Evolutionary conservation across 2,888 invertebrate genomes (phyloP), one percentile per base, ranked within the genome.

Genomic region (Mythimna vitellina): DNA sequence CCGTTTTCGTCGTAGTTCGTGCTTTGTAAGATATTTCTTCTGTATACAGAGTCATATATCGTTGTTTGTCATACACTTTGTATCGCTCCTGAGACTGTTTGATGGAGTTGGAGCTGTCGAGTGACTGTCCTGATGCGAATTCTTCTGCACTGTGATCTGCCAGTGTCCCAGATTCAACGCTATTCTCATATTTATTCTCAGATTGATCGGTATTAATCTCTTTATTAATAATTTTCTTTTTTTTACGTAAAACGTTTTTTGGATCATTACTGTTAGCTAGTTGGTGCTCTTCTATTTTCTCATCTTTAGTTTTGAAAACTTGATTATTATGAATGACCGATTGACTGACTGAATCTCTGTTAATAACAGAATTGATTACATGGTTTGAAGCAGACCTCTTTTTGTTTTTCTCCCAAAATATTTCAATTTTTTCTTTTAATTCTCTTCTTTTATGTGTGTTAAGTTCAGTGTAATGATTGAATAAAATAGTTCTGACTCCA

Each of bases 391-490:
- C n/a, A 12, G 22, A 22, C 25, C 7, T 17, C 1, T 29, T 62
- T 58, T 77, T 72, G 0, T 22, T 51, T 20, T 54, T 22, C 14
- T 69, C 46, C 73, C 67, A 81, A 32, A 72, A 77, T 1, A 4
- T 20, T 32, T 81, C 68, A 20, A 89, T 54, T 70, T 76, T 87
- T 0, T 64, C 14, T 64, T 85, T 89, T 1, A 90, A 76, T 49
- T 88, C 86, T 67, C 61, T 74, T 51, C 87, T 87, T 3, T 85
- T 87, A 0, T 89, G 80, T 0, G 42, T 20, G 12, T 86, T 84
- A 0, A 93, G 78, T 20, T 81, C 73, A 0, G 88, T 84, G 69
- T 89, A 92, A 68, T 91, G 89, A 74, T 93, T 89, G 57, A 91
- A 90, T 0, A 94, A 38, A 0, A 91, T 22, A 17, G 71, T 75